Percentiles rank a stretch among this genome's conserved stretches.
Evolutionary conservation across 2,113 vertebrate genomes (phyloP).

Genomic region (Percopsis transmontana): DNA sequence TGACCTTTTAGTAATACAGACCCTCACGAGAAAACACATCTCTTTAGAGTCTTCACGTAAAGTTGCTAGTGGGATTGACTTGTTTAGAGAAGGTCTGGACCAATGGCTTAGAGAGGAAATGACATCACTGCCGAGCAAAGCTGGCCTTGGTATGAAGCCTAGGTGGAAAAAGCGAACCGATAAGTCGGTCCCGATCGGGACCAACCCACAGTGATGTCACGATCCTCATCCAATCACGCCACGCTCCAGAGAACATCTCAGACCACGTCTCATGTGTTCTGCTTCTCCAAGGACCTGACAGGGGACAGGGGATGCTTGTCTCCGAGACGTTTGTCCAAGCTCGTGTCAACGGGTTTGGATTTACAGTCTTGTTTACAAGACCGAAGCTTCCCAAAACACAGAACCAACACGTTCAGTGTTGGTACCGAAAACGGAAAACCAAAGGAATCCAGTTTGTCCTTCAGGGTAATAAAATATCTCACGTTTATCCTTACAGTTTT

Average conservation of each 20-base stretch:
- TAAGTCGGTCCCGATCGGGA: neutral
- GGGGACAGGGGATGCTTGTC: too few relatives aligned
- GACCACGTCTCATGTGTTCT: neutral
- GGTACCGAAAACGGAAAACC: too few relatives aligned
- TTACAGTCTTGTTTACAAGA: conserved; percentile 2
- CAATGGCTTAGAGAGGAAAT: neutral
- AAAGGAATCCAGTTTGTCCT: neutral
- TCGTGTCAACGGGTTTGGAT: neutral
- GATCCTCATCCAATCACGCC: neutral
- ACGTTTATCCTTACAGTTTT: neutral
- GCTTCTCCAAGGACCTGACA: neutral
- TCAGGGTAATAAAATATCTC: neutral
- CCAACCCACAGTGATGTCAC: neutral
- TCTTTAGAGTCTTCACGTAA: neutral
- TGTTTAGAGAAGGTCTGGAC: conserved; percentile 8
- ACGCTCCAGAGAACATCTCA: neutral
- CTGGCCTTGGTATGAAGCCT: too few relatives aligned
- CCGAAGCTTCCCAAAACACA: too few relatives aligned
- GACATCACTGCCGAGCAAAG: neutral
- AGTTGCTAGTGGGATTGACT: neutral
- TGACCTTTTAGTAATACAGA: conserved; percentile 75
- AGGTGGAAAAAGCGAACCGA: too few relatives aligned
- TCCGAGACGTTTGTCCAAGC: too few relatives aligned
- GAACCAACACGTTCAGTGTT: too few relatives aligned
- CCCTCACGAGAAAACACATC: conserved; percentile 28